A percentile compares a stretch with the other conserved stretches of the same genome.
Conservation (phyloP, 2,888 invertebrate genomes). For the Xanthorhoe designata region DNA sequence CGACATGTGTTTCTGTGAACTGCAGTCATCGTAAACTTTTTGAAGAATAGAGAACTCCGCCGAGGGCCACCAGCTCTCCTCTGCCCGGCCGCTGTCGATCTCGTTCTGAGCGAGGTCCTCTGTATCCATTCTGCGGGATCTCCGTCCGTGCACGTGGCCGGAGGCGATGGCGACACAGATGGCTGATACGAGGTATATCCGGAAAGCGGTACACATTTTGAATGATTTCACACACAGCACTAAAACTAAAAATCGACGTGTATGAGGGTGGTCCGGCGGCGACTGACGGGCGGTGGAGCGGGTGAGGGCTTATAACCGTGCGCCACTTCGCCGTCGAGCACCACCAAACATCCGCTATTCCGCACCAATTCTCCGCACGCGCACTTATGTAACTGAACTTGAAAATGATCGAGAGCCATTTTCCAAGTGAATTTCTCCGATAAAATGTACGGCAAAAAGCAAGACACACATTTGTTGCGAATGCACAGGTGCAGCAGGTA, state of each 20-base stretch:
- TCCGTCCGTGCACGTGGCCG: conserved; percentile 77
- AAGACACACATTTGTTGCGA: conserved; percentile 73
- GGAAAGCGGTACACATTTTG: conserved; percentile 78
- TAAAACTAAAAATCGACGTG: conserved; percentile 73
- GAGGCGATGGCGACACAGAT: conserved; percentile 74
- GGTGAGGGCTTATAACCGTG: conserved; percentile 82
- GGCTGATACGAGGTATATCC: conserved; percentile 77
- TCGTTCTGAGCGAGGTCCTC: conserved; percentile 77
- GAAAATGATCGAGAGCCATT: conserved; percentile 84
- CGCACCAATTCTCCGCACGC: conserved; percentile 85
- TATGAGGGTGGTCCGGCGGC: conserved; percentile 76
- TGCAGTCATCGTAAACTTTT: conserved; percentile 88
- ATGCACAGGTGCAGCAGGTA: conserved; percentile 57
- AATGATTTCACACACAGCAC: conserved; percentile 71
- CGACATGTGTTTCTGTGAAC: conserved; percentile 85
- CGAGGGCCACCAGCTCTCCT: conserved; percentile 84
- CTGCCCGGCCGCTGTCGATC: conserved; percentile 81
- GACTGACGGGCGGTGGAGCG: conserved; percentile 76
- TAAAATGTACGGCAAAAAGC: conserved; percentile 83
- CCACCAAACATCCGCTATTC: conserved; percentile 86
- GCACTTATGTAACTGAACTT: conserved; percentile 86
- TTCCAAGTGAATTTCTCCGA: conserved; percentile 86
- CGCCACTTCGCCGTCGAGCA: conserved; percentile 79
- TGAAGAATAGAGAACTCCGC: conserved; percentile 86
- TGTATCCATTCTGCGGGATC: conserved; percentile 76